Base-by-base conservation (phyloP, 2,888 invertebrate genomes). In the Lingula anatina region DNA sequence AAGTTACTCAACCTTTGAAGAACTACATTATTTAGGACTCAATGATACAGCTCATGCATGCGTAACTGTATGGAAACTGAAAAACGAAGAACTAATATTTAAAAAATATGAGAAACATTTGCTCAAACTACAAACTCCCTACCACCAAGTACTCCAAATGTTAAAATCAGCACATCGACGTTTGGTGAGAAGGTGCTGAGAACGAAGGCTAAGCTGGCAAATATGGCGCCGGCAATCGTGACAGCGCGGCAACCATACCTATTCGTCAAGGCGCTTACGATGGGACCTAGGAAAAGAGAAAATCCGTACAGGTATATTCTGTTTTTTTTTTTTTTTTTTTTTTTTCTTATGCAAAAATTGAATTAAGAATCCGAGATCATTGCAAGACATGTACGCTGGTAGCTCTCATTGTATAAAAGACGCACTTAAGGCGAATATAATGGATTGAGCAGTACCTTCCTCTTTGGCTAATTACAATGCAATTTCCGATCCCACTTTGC, bases 221-320 rank as follows among this genome's bases (percentile, higher is more conserved):
- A 78, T 4, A 91, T 5, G 42, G 88, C 85, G 46, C 96, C 97
- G 12, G 84, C 72, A 35, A 96, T 87, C 7, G 92, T 89, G 1
- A 96, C 93, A 25, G 84, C 79, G 42, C 95, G 83, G 76, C 96
- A 95, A 28, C 96, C 96, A 71, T 88, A 95, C 65, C 88, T 86
- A 79, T 97, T 97, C 27, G 94, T 89, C 60, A 97, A 78, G 1
- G 92, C 95, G 62, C 92, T 90, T 1, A 92, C 95, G 70, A 97
- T 87, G 3, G 96, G 96, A 53, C 96, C 89, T 89, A 79, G 25
- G 59, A 58, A 37, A 39, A 1, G 45, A 51, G n/a, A n/a, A n/a
- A n/a, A n/a, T n/a, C n/a, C n/a, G n/a, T n/a, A n/a, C n/a, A n/a
- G n/a, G n/a, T n/a, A n/a, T n/a, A n/a, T n/a, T n/a, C n/a, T n/a